phyloP scores from a whole-genome alignment of 1,140 invertebrate species.

The Drosophila subobscura region DNA sequence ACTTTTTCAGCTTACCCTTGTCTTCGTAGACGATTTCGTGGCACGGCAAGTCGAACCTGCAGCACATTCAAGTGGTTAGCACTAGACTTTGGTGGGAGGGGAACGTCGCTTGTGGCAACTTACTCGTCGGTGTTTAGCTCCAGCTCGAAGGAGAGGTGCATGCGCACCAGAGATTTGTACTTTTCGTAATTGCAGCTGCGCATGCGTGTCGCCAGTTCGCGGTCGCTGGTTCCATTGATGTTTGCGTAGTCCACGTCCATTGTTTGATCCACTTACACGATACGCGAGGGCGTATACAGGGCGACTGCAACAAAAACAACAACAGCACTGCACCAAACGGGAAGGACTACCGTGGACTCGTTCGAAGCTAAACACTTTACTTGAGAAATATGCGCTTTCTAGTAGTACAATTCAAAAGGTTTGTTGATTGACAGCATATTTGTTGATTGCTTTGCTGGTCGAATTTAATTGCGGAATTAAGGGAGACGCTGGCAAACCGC shows the following conservation, averaged over 20 bases:
- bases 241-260: conserved; percentile 72
- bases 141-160: conserved; percentile 95
- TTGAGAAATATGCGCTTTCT: not conserved
- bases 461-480: conserved; percentile 54
- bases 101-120: conserved; percentile 44
- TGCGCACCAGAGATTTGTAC: conserved; percentile 93
- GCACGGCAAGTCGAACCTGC: conserved; percentile 80
- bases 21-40: conserved; percentile 86
- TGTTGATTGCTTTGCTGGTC: conserved; percentile 7
- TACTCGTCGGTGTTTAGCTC: conserved; percentile 93
- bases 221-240: conserved; percentile 65
- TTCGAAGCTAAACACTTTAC: conserved; percentile 6
- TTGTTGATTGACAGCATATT: conserved; percentile 15
- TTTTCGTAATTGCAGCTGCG: conserved; percentile 89
- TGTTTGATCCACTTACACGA: conserved; percentile 11
- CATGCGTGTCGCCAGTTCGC: conserved; percentile 74
- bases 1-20: conserved; percentile 88
- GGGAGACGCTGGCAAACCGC: conserved; percentile 60
- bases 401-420: not conserved
- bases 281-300: conserved; percentile 20
- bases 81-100: too few species aligned
- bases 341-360: conserved; percentile 9
- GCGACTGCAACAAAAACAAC: conserved; percentile 9
- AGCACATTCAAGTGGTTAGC: conserved; percentile 1
- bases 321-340: conserved; percentile 29